Evolutionary conservation across 2,113 vertebrate genomes (phyloP).

Genomic region (Ameiurus melas): DNA sequence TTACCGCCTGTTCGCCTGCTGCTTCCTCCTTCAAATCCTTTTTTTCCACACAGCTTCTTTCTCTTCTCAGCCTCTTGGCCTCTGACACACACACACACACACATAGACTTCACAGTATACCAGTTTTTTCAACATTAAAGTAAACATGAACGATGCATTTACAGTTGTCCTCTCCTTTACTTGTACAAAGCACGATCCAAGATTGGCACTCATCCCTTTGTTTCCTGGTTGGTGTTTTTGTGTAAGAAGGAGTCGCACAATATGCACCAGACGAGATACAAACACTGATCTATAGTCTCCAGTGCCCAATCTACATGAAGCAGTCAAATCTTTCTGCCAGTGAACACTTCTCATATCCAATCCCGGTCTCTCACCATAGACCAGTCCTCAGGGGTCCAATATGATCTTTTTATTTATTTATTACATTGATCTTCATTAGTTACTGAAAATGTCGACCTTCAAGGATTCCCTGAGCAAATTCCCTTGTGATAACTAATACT

Average conservation of each 20-base stretch:
- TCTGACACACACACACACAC: background rate
- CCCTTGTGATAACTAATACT: background rate
- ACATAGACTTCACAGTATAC: background rate
- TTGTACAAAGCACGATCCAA: background rate
- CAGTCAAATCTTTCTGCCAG: background rate
- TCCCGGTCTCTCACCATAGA: background rate
- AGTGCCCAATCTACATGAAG: background rate
- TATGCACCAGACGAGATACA: background rate
- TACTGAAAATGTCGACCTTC: background rate
- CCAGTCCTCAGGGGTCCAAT: background rate
- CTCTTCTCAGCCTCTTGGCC: conserved; percentile 15
- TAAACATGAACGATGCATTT: background rate
- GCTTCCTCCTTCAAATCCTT: conserved; percentile 3
- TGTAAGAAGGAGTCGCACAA: background rate
- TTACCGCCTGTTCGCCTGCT: conserved; percentile 32
- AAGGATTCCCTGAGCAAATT: background rate
- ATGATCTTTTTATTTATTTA: background rate
- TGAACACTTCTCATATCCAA: background rate
- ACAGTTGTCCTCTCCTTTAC: background rate
- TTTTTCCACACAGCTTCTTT: background rate
- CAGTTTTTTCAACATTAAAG: background rate
- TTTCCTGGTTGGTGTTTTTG: background rate
- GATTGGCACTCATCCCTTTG: background rate
- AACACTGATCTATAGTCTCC: background rate
- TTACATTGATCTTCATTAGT: background rate